Evolutionary conservation across 1,140 invertebrate genomes (phyloP), one percentile per base, ranked within the genome.

Genomic region (Drosophila erecta): DNA sequence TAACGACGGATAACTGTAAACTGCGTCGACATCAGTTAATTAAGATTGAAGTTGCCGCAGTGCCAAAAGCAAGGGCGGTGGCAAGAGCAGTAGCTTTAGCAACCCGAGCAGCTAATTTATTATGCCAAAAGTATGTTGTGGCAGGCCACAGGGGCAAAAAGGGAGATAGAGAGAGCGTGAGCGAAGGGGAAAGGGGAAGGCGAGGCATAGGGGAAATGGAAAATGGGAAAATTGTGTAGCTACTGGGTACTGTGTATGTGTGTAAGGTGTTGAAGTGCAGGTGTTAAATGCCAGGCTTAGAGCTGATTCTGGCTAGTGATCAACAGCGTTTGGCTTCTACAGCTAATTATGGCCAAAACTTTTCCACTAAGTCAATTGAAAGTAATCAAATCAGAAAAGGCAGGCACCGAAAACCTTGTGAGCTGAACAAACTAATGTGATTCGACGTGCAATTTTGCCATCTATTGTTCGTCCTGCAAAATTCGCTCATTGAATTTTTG

Each of bases 31-130:
- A 76, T 69, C 78, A 87, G 83, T 76, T 86, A 86, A 86, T 86
- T 86, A 86, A 87, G 81, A 86, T 86, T 87, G 83, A 86, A 86
- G 81, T 79, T 87, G 79, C 79, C 84, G 75, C 83, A 87, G 69
- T 65, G 81, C 62, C 58, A 54, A 33, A 30, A 47, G 37, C 11
- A 49, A 38, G 38, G 57, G 20, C 47, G 56, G 38, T 41, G 40
- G 40, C 40, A 17, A 10, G 17, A 41, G 40, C 41, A 44, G 41
- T 44, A n/a, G 40, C 44, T 69, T 24, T 57, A 62, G 58, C 74
- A 50, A 71, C 73, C 69, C 57, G 37, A 58, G 51, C 46, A 81
- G 66, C 71, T 87, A 86, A 87, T 86, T 87, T 86, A 86, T 86
- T 86, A 86, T 86, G 83, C 61, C 83, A 76, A 86, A 76, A 81